These are phyloP conservation scores for Romanogobio albipinnatus DNA, from an alignment of 2,113 vertebrate genomes.

Conservation along the genomic window DNA sequence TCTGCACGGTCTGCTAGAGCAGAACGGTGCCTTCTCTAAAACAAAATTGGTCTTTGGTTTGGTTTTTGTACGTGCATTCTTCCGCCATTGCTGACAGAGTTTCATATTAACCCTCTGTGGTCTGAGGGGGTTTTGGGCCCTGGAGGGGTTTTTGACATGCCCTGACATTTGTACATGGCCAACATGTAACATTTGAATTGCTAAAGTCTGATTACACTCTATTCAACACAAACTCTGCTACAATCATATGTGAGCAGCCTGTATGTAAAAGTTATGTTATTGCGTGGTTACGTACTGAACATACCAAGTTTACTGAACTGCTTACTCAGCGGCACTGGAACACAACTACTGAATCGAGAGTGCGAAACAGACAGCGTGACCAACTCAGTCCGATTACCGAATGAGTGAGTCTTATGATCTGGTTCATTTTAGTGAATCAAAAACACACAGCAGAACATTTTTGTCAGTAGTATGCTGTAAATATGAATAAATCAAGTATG, in stretches of 20 bases:
- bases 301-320: neutral
- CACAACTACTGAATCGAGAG: neutral
- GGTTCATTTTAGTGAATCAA: neutral
- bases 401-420: neutral
- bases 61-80: neutral
- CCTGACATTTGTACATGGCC: too few species aligned
- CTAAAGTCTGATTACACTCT: too few species aligned
- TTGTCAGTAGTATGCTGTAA: too few species aligned
- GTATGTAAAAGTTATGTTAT: too few species aligned
- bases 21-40: neutral
- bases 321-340: neutral
- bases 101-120: neutral
- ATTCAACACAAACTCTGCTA: too few species aligned
- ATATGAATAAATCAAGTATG: neutral
- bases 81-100: neutral
- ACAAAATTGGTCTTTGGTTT: neutral
- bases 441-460: neutral
- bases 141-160: too few species aligned
- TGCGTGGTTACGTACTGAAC: too few species aligned
- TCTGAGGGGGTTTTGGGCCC: too few species aligned
- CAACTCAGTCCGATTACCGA: neutral
- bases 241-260: too few species aligned
- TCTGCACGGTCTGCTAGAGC: neutral
- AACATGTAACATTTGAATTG: too few species aligned
- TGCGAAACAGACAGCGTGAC: neutral